These are phyloP conservation scores for Austrolebias charrua DNA, from an alignment of 2,797 vertebrate species.

Conservation along the genomic window DNA sequence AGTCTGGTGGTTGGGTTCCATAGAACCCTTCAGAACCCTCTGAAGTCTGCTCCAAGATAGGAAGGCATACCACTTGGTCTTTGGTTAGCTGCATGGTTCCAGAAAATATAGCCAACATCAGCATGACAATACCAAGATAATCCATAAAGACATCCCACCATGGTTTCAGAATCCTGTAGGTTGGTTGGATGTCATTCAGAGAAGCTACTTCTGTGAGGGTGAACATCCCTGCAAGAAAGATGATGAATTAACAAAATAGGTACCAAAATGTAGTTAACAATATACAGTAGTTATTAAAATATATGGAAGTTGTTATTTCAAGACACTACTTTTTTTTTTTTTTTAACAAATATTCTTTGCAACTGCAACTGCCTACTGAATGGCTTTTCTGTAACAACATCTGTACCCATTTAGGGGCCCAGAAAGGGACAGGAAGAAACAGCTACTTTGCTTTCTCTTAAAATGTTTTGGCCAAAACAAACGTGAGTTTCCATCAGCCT, in stretches of 20 bases:
- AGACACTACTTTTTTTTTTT: too few relatives aligned
- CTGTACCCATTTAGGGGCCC: not conserved
- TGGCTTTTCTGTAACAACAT: not conserved
- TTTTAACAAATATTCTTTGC: not conserved
- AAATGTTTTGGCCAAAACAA: not conserved
- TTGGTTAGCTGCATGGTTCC: slow-evolving; percentile 99
- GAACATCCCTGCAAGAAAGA: slow-evolving; percentile 93
- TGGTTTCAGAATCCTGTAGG: slow-evolving; percentile 98
- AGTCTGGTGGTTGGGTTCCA: slow-evolving; percentile 73
- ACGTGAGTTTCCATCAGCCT: not conserved
- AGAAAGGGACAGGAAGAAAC: not conserved
- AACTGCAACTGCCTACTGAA: not conserved
- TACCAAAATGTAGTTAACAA: too few relatives aligned
- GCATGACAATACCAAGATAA: slow-evolving; percentile 96
- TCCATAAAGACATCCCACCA: slow-evolving; percentile 99
- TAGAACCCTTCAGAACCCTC: slow-evolving; percentile 65
- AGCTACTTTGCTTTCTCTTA: not conserved
- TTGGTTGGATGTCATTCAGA: slow-evolving; percentile 97
- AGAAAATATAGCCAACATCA: slow-evolving; percentile 99
- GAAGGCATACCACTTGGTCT: slow-evolving; percentile 99
- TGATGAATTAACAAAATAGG: not conserved
- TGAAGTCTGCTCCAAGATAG: slow-evolving; percentile 84
- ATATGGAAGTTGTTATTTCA: slow-evolving; percentile 11
- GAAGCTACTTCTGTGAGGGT: slow-evolving; percentile 99
- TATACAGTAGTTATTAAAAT: too few relatives aligned